Base-by-base conservation (phyloP, 2,888 invertebrate species). In the Clitarchus hookeri region DNA sequence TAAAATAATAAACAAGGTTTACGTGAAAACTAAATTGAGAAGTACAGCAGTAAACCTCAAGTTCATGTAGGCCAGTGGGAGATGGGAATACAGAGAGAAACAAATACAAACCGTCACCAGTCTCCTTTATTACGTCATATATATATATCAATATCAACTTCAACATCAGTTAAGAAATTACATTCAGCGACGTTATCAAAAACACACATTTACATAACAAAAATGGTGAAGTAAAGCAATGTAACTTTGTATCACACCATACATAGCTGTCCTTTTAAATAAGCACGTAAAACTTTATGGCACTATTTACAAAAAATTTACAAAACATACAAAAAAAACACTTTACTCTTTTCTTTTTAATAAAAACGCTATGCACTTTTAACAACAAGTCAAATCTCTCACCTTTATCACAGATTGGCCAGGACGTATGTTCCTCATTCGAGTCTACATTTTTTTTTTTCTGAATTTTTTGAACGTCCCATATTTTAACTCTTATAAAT, bases 341-440 rank as follows among this genome's bases (percentile, higher is more conserved):
- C n/a, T 65, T 23, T 8, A 65, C 65, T 65, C 65, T 65, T 65
- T 53, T 65, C 65, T 19, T n/a, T 65, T 65, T 65, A 53, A 65
- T 65, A 65, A 65, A 65, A 65, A 65, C 65, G 65, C 19, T 65
- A 65, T 65, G 65, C 65, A 65, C 65, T 65, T n/a, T 65, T 65
- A 65, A 65, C 65, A 65, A 65, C 65, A 65, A 65, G 65, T 65
- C 65, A 65, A 65, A 65, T 65, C 65, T 65, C 65, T 65, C 65
- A 65, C 23, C 65, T 65, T 65, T 65, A 65, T 65, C 65, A 65
- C 65, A 65, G 65, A 65, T 65, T 65, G 65, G 65, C 65, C 65
- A 65, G 65, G 65, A 65, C 65, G 65, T 65, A 65, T 65, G 65
- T n/a, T 65, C 65, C 65, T 65, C 65, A 65, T 65, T 36, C 8